Evolutionary conservation across 2,113 vertebrate genomes (phyloP).

Genomic region (Nothoprocta pentlandii): DNA sequence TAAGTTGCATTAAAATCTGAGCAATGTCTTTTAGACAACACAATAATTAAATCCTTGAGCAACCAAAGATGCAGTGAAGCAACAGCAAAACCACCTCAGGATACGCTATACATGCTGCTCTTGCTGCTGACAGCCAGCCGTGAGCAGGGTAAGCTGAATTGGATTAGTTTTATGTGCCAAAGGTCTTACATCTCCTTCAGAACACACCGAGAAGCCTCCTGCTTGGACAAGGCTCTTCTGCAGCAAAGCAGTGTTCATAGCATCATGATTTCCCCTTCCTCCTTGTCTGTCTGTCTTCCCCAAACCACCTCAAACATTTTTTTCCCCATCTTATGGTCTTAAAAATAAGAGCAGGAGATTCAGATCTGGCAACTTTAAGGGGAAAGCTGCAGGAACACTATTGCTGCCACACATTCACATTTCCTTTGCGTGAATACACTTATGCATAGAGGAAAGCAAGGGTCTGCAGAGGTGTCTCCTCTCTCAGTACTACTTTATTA

Average conservation of each 20-base stretch:
- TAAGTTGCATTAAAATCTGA: not conserved
- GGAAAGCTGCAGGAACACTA: not conserved
- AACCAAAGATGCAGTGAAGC: not conserved
- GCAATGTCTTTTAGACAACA: not conserved
- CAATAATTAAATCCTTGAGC: not conserved
- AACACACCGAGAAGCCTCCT: not conserved
- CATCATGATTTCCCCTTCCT: not conserved
- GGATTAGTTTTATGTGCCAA: not conserved
- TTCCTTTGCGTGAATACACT: not conserved
- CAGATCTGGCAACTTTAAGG: not conserved
- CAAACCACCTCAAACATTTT: not conserved
- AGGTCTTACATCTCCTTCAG: not conserved
- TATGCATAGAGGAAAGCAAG: not conserved
- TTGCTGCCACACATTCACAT: rapidly evolving
- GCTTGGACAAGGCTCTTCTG: not conserved
- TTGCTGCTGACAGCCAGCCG: not conserved
- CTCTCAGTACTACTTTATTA: not conserved
- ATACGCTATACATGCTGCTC: rapidly evolving
- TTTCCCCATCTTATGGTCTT: not conserved
- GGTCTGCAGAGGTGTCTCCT: not conserved
- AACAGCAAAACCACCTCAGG: not conserved
- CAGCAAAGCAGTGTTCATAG: not conserved
- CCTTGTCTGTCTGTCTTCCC: not conserved
- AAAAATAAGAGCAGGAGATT: not conserved
- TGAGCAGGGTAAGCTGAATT: not conserved